These are phyloP conservation scores for Synanceia verrucosa DNA, from an alignment of 2,797 vertebrate species.

Conservation along the genomic window DNA sequence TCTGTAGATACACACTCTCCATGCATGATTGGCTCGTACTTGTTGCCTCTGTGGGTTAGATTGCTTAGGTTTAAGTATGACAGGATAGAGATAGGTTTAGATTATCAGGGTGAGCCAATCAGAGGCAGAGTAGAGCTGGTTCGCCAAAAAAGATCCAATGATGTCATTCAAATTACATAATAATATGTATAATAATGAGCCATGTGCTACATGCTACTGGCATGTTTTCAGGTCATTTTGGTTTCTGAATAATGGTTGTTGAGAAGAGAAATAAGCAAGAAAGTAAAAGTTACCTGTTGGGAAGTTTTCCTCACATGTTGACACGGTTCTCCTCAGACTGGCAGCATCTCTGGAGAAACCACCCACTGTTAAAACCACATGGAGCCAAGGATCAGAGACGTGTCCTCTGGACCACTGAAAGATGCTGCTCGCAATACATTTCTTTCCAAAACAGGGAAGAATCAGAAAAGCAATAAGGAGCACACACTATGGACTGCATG, in stretches of 20 bases:
- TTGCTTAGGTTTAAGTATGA: no score
- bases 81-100: no score
- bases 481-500: not conserved
- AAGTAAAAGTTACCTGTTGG: constrained; percentile 68
- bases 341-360: constrained; percentile 47
- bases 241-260: not conserved
- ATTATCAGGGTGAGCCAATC: no score
- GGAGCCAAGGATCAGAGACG: not conserved
- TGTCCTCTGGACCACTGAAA: not conserved
- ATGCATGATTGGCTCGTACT: not conserved
- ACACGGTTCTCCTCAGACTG: constrained; percentile 44
- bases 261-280: no score
- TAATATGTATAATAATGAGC: no score
- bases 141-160: no score
- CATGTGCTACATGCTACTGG: not conserved
- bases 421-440: not conserved
- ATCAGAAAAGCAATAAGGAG: not conserved
- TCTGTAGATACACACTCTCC: no score
- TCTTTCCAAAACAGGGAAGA: not conserved
- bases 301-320: constrained; percentile 58
- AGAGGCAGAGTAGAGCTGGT: no score
- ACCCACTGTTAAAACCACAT: constrained; percentile 39
- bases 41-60: not conserved
- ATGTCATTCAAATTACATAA: no score
- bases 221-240: not conserved